Base-by-base conservation (phyloP, 2,888 invertebrate genomes). In the Pristionchus exspectatus region DNA sequence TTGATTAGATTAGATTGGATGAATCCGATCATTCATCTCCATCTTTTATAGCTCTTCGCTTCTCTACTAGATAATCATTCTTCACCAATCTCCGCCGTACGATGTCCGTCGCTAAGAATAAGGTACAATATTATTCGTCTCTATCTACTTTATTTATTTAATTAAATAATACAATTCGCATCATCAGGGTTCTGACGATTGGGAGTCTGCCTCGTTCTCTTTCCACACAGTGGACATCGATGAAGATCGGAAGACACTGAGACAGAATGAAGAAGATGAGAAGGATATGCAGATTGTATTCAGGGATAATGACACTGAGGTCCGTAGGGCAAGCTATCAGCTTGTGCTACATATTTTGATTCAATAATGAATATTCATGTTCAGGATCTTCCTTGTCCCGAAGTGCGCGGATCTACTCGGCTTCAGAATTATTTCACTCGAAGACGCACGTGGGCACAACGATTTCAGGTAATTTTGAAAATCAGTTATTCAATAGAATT, bases 361-460 rank as follows among this genome's bases (percentile, higher is more conserved):
- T 21, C 5, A 12, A n/a, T n/a, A 24, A 21, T 69, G 27, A 69
- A 18, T n/a, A 30, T 2, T 69, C 2, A 69, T 24, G 30, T 10
- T 69, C 77, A 77, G 77, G 44, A 44, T 10, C 5, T 10, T 18
- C 24, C 24, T 14, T 1, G 50, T 2, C 84, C 30, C 56, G 59
- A 85, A 59, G n/a, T 85, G 1, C 59, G 84, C 0, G 59, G 84
- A 16, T 59, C 84, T 21, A 85, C n/a, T 24, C 56, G 84, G 10
- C 59, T 59, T n/a, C 59, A 56, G 83, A 85, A 85, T 10, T 85
- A 85, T 27, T 85, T 85, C 84, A 59, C 84, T 59, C 38, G 21
- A 12, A 85, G 59, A 59, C 56, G 84, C 9, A 59, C 84, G 21
- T 59, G 56, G 59, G 38, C 50, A 10, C 59, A 85, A 30, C 56